Conservation (phyloP, 2,113 vertebrate genomes). For the Jaculus jaculus region DNA sequence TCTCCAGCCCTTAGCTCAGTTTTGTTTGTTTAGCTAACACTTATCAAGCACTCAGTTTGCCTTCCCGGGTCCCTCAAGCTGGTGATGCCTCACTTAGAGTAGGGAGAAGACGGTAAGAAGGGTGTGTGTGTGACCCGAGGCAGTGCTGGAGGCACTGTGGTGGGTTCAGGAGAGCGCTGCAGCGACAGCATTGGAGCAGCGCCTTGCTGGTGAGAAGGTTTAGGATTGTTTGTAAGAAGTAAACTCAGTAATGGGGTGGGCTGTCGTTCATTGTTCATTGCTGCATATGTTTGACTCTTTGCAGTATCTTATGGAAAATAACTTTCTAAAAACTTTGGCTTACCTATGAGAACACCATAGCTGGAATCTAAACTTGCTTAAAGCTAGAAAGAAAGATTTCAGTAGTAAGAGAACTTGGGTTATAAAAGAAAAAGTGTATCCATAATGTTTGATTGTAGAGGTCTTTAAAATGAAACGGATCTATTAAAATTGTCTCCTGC, state of each 20-base stretch:
- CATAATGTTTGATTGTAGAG: neutral
- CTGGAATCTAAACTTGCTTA: conserved; percentile 4
- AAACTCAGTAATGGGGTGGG: neutral
- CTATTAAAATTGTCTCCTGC: conserved; percentile 22
- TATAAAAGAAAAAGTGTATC: neutral
- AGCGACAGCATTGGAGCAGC: neutral
- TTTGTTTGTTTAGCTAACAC: conserved; percentile 12
- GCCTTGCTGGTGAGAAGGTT: conserved; percentile 2
- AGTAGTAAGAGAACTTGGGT: neutral
- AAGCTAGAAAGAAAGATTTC: too few relatives aligned
- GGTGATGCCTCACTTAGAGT: neutral
- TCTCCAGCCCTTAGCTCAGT: neutral
- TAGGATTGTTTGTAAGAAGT: neutral
- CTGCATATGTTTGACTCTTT: conserved; percentile 13
- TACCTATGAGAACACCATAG: neutral
- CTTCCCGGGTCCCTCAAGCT: neutral
- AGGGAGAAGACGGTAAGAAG: neutral
- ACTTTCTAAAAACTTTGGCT: conserved; percentile 29
- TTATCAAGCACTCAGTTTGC: too few relatives aligned
- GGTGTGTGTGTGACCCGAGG: neutral
- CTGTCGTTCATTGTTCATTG: neutral
- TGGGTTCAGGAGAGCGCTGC: neutral
- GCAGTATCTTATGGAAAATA: neutral
- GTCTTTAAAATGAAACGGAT: conserved; percentile 24
- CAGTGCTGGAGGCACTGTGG: neutral